Base-by-base conservation (phyloP, 1,140 invertebrate species). In the Hirudo medicinalis region DNA sequence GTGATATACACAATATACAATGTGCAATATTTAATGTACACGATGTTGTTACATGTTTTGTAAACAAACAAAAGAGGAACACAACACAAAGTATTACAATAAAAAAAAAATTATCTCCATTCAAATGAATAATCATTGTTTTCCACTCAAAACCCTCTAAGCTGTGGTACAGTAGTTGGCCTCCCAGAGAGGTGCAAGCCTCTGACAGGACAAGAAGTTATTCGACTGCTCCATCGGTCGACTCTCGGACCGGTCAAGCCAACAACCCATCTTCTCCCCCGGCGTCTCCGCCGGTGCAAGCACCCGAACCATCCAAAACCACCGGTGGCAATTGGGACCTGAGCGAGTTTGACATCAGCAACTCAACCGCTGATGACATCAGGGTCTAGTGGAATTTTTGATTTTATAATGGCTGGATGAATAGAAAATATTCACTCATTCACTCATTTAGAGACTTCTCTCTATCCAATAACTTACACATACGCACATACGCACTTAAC, bases 101-200 rank as follows among this genome's bases (percentile, higher is more conserved):
- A n/a, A n/a, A n/a, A n/a, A n/a, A n/a, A n/a, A n/a, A n/a, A n/a
- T n/a, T n/a, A n/a, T n/a, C n/a, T n/a, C n/a, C n/a, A n/a, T n/a
- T n/a, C 9, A 49, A 49, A 49, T 49, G 9, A 11, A 49, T 49
- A 17, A 40, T 15, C 11, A 49, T 8, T 49, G 43, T 49, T 17
- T 17, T 49, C 15, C 43, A 6, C 43, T n/a, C n/a, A n/a, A n/a
- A n/a, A n/a, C 11, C 43, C 43, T 49, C 13, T 9, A 63, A 63
- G 57, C 29, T 63, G 20, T 63, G 57, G 57, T 63, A 63, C 57
- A 63, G 57, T 63, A 8, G 57, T 22, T 63, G 57, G 57, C 57
- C 57, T 63, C 43, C 43, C 43, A 49, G 43, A 49, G 43, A 49
- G 4, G 43, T 49, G 15, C 57, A 4, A 13, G 20, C 19, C 57